Evolutionary conservation across 1,140 invertebrate genomes (phyloP), one percentile per base, ranked within the genome.

Genomic region (Leptinotarsa texana): DNA sequence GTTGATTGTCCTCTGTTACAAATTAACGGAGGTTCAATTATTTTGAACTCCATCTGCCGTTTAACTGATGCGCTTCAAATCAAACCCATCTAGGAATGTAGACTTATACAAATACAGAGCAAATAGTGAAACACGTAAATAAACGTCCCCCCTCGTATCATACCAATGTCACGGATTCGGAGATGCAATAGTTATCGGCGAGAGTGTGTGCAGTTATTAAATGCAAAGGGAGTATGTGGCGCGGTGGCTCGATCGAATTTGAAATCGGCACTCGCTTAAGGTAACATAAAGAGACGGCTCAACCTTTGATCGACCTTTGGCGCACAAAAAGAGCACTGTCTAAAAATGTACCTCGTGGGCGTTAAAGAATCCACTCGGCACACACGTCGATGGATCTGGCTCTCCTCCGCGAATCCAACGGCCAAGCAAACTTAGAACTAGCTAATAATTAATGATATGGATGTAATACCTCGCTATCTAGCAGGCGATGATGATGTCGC

Each of bases 241-340:
- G 51, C 17, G 51, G 13, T 57, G n/a, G 51, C 51, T 18, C 15
- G 51, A 57, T 57, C 51, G 5, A 57, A 57, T 57, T 18, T 6
- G 17, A 57, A 57, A 57, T 57, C 51, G 51, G 51, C 51, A 57
- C 17, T 57, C 51, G 51, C 51, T 17, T 57, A 4, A 57, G 51
- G 51, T 57, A 57, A 57, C 51, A 57, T 57, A 57, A 57, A 57
- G 51, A 57, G 51, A 57, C 51, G n/a, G n/a, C 51, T 57, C 63
- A 73, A 73, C 71, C 71, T 73, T 73, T 65, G 71, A 33, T 73
- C 57, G 62, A 73, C 71, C 71, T 73, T 73, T 65, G 49, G 33
- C 33, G 42, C 17, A 48, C 42, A 69, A 18, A 69, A 69, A 49
- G 51, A 57, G 51, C 51, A 57, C 51, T 17, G 51, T 57, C 48